Evolutionary conservation across 2,797 vertebrate species (phyloP).

Genomic region (Lepus oiostolus): DNA sequence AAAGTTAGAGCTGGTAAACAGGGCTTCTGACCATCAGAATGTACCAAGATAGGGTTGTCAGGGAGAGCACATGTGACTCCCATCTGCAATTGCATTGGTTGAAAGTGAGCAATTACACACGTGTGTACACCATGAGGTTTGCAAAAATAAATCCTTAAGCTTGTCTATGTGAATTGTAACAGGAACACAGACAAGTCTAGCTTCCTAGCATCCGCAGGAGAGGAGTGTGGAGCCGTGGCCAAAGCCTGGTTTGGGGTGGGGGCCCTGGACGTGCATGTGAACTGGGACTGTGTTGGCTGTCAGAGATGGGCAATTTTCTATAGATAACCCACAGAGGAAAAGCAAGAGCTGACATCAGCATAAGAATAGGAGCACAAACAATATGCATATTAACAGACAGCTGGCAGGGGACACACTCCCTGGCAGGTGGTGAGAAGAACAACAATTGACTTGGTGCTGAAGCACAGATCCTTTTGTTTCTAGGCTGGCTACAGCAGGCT

Average conservation of each 20-base stretch:
- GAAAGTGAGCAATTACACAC: neutral
- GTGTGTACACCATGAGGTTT: neutral
- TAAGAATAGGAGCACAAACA: conserved; percentile 26
- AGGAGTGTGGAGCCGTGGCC: neutral
- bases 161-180: neutral
- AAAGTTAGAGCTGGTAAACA: neutral
- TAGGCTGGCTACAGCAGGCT: neutral
- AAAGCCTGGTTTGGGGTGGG: neutral
- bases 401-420: neutral
- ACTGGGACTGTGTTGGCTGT: neutral
- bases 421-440: conserved; percentile 31
- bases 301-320: neutral
- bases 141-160: neutral
- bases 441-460: neutral
- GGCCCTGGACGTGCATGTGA: neutral
- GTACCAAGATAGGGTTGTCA: fast-evolving
- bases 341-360: conserved; percentile 10
- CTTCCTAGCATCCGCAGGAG: neutral
- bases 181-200: neutral
- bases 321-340: neutral
- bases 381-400: neutral
- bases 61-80: neutral
- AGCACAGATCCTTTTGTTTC: conserved; percentile 1
- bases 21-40: neutral
- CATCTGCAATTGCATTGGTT: neutral